These are phyloP conservation scores for Phalacrocorax brasilianus DNA, from an alignment of 2,113 vertebrate genomes.

Conservation along the genomic window DNA sequence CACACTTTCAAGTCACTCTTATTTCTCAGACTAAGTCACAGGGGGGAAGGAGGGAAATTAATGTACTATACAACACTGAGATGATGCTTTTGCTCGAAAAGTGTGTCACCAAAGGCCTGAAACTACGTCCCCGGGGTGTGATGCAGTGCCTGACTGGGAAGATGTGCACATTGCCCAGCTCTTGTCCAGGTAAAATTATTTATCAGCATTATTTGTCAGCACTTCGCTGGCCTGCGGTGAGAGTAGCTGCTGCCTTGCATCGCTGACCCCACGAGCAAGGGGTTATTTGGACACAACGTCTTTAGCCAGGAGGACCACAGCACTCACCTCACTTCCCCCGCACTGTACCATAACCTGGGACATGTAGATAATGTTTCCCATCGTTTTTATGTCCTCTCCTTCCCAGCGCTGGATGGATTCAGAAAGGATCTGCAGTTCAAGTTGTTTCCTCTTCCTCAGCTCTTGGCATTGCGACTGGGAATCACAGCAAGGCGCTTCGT, in stretches of 20 bases:
- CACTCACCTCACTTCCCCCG: conserved; percentile 86
- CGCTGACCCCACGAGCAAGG: background rate
- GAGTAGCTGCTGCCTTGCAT: background rate
- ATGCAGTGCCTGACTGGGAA: background rate
- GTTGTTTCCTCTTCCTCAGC: conserved; percentile 91
- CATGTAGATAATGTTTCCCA: conserved; percentile 90
- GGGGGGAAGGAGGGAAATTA: background rate
- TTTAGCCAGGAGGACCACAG: background rate
- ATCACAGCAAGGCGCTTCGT: background rate
- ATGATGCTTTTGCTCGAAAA: background rate
- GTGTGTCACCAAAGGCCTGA: background rate
- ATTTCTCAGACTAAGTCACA: conserved; percentile 25
- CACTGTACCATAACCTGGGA: conserved; percentile 90
- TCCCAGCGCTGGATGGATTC: conserved; percentile 95
- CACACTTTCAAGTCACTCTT: background rate
- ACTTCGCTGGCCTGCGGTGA: background rate
- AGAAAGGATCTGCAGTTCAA: conserved; percentile 94
- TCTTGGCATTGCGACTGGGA: conserved; percentile 90
- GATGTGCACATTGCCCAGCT: fast-evolving
- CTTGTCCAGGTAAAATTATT: background rate
- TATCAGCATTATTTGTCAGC: background rate
- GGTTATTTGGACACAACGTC: background rate
- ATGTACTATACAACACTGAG: background rate
- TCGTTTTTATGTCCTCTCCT: conserved; percentile 91
- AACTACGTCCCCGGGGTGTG: fast-evolving